phyloP scores from a whole-genome alignment of 2,113 vertebrate genomes.

The Pelobates fuscus region DNA sequence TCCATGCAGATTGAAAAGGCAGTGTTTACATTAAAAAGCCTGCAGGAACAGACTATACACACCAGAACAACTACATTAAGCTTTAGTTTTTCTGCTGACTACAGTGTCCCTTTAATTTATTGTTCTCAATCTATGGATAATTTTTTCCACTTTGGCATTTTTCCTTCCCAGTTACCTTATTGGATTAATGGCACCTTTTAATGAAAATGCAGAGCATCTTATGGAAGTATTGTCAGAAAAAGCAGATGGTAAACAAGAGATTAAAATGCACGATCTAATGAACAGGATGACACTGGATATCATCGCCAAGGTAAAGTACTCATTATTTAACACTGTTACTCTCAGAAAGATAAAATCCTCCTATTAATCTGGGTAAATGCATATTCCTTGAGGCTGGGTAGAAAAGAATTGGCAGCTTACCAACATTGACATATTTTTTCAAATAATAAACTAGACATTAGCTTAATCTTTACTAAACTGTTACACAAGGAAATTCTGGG shows the following conservation, averaged over 20 bases:
- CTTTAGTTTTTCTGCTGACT: too few species aligned
- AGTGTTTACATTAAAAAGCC: too few species aligned
- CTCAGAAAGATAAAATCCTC: too few species aligned
- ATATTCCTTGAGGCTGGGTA: background rate
- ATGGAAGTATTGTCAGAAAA: constrained; percentile 70
- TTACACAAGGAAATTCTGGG: background rate
- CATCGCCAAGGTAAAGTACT: constrained; percentile 69
- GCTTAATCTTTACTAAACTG: background rate
- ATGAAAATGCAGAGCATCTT: constrained; percentile 75
- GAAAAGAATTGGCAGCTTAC: background rate
- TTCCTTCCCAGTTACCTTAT: constrained; percentile 65
- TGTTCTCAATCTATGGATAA: too few species aligned
- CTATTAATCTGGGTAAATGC: background rate
- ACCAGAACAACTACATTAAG: too few species aligned
- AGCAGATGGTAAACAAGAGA: constrained; percentile 68
- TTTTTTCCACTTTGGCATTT: background rate
- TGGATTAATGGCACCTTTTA: constrained; percentile 73
- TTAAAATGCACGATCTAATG: constrained; percentile 72
- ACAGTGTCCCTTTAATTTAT: too few species aligned
- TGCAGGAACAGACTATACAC: too few species aligned
- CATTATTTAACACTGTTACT: background rate
- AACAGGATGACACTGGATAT: constrained; percentile 68
- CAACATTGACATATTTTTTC: background rate
- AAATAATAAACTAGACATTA: background rate
- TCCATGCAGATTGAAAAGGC: too few species aligned